Conservation (phyloP, 2,888 invertebrate species). For the Clitarchus hookeri region DNA sequence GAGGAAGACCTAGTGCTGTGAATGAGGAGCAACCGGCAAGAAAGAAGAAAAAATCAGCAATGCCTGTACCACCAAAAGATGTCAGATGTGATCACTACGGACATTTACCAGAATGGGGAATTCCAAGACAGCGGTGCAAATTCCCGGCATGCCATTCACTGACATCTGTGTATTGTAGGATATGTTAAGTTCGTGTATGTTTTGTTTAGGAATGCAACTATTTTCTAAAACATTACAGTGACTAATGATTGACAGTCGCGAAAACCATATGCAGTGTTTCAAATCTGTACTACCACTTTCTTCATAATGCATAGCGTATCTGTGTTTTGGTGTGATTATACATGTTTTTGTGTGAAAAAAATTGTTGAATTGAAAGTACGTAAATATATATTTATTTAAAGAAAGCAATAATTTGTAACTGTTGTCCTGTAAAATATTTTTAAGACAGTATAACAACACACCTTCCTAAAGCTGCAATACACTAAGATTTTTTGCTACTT, state of each 20-base stretch:
- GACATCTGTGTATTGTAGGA: background rate
- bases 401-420: no score
- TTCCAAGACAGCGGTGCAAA: background rate
- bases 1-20: conserved; percentile 5
- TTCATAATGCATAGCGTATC: no score
- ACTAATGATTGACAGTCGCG: background rate
- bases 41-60: background rate
- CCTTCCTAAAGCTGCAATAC: no score
- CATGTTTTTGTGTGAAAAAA: no score
- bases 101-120: background rate
- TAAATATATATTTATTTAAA: no score
- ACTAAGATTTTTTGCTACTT: no score
- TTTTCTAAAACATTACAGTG: background rate
- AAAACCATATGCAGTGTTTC: no score
- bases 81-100: background rate
- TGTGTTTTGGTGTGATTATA: no score
- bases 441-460: no score
- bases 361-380: no score
- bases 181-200: background rate
- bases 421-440: no score
- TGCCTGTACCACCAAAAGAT: conserved; percentile 2
- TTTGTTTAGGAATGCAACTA: background rate
- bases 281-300: no score
- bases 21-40: background rate
- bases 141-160: background rate